phyloP scores from a whole-genome alignment of 2,797 vertebrate species.

The Notolepis coatsorum region DNA sequence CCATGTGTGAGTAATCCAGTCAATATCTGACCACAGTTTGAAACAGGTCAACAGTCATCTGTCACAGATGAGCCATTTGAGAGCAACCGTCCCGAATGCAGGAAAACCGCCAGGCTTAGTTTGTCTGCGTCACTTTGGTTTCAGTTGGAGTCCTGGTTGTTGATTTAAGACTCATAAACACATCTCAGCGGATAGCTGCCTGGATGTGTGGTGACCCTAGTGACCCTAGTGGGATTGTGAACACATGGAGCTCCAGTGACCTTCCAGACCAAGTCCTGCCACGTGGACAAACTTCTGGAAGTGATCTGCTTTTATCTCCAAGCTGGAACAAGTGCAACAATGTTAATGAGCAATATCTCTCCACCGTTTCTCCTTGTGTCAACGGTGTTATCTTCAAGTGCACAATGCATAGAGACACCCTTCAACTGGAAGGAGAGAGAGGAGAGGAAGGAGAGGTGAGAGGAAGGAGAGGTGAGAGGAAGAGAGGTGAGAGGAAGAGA shows the following conservation, averaged over 20 bases:
- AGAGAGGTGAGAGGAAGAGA: conserved; percentile 32
- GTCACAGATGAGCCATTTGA: no score
- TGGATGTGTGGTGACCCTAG: no score
- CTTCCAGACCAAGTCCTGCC: conserved; percentile 4
- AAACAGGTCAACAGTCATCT: no score
- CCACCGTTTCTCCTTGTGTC: conserved; percentile 38
- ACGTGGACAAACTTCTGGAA: conserved; percentile 15
- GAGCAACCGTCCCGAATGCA: no score
- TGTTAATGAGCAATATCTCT: conserved; percentile 61
- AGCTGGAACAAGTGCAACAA: conserved; percentile 57
- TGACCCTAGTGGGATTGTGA: conserved; percentile 16
- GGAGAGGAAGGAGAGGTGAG: conserved; percentile 35
- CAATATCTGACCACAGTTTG: no score
- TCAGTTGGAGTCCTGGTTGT: conserved; percentile 41
- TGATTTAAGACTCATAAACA: conserved; percentile 52
- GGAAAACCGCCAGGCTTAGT: conserved; percentile 18
- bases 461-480: conserved; percentile 29
- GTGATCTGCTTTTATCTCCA: conserved; percentile 37
- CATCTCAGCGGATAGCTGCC: conserved; percentile 40
- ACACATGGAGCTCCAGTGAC: conserved; percentile 31
- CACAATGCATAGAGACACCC: no score
- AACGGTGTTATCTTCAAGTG: conserved; percentile 54
- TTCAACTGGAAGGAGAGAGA: conserved; percentile 39
- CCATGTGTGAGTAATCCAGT: no score
- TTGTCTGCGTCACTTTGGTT: conserved; percentile 14